Evolutionary conservation across 2,113 vertebrate genomes (phyloP), one percentile per base, ranked within the genome.

Genomic region (Anseranas semipalmata): DNA sequence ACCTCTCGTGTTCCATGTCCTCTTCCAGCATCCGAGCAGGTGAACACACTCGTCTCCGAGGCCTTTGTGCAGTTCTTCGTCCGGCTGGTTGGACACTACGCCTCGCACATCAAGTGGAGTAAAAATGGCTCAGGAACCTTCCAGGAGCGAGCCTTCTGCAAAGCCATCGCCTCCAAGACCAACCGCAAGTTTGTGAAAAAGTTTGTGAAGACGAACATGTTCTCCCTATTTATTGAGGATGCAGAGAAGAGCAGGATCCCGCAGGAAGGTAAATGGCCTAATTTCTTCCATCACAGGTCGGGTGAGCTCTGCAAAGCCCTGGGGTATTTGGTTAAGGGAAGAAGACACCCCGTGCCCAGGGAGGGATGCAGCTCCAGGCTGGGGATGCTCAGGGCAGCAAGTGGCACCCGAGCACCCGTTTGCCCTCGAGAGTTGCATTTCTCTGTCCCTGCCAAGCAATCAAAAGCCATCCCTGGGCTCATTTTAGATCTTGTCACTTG

Each of bases 151-250:
- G 59, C 94, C 39, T 99, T 99, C 98, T 99, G 97, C 96, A 99
- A 99, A 92, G 98, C 99, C 73, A 62, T 99, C 5, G 0, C 97
- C 89, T 99, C 99, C 85, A 99, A 98, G 91, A 96, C 97, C 90
- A 98, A 90, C 4, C 98, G 99, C 32, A 98, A 97, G 41, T 98
- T 99, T 30, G 94, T 99, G 72, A 99, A 99, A 95, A 99, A 97
- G 93, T 99, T 99, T 68, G 98, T 99, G 72, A 98, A 98, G 98
- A 99, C 99, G 0, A 99, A 99, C 96, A 99, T 99, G 98, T 99
- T 99, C n/a, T 98, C 99, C 72, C 96, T 99, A 10, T 99, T 99
- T 73, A 99, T 99, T 74, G 99, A 99, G 96, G 99, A 99, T 39
- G 98, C 98, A 0, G 99, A 99, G 91, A 99, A 98, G 96, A 99